These are phyloP conservation scores for Laspeyria flexula DNA, from an alignment of 2,888 invertebrate genomes.

Conservation along the genomic window DNA sequence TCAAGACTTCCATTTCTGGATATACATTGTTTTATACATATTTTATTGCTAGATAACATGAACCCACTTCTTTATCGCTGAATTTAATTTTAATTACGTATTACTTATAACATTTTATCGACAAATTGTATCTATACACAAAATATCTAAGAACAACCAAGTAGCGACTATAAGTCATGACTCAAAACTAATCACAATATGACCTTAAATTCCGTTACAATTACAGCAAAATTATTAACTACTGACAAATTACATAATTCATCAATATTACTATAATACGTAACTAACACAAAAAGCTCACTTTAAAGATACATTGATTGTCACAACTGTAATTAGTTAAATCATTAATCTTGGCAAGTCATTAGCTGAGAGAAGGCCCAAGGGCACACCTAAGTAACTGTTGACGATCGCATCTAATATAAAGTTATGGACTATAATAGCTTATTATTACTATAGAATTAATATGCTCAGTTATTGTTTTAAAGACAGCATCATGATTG, in stretches of 20 bases:
- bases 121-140: too few relatives aligned
- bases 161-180: not conserved
- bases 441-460: constrained; percentile 77
- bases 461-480: constrained; percentile 79
- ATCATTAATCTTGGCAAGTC: constrained; percentile 79
- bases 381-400: constrained; percentile 78
- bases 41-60: too few relatives aligned
- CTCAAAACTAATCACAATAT: constrained; percentile 7
- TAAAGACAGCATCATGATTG: constrained; percentile 77
- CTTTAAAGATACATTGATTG: constrained; percentile 74
- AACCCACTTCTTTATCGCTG: too few relatives aligned
- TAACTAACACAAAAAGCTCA: constrained; percentile 63
- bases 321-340: constrained; percentile 80
- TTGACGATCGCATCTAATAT: constrained; percentile 76
- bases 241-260: constrained; percentile 40
- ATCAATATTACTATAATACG: constrained; percentile 45
- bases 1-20: too few relatives aligned
- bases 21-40: too few relatives aligned
- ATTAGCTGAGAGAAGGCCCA: constrained; percentile 76
- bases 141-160: not conserved
- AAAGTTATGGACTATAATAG: constrained; percentile 73
- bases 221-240: constrained; percentile 32
- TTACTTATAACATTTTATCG: too few relatives aligned
- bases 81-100: too few relatives aligned
- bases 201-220: constrained; percentile 29